Conservation (phyloP, 1,140 invertebrate genomes). For the Apis mellifera region Amel_HAv3.1 CM009944.2:5824001-5824500, state of each 20-base stretch:
- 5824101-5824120: neutral
- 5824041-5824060: too few species aligned
- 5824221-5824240: constrained; percentile 55
- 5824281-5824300: constrained; percentile 57
- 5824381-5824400: too few species aligned
- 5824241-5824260: constrained; percentile 64
- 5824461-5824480: constrained; percentile 34
- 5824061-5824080: too few species aligned
- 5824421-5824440: too few species aligned
- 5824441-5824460: neutral
- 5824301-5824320: constrained; percentile 63
- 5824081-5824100: too few species aligned
- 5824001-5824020: too few species aligned
- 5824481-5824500: constrained; percentile 71
- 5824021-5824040: too few species aligned
- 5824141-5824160: constrained; percentile 38
- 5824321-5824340: constrained; percentile 68
- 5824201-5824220: constrained; percentile 49
- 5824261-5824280: constrained; percentile 42
- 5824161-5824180: constrained; percentile 25
- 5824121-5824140: constrained; percentile 34
- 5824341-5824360: neutral
- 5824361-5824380: neutral
- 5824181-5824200: constrained; percentile 55
- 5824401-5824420: too few species aligned